Evolutionary conservation across 2,113 vertebrate genomes (phyloP).

Genomic region (Trinectes maculatus): DNA sequence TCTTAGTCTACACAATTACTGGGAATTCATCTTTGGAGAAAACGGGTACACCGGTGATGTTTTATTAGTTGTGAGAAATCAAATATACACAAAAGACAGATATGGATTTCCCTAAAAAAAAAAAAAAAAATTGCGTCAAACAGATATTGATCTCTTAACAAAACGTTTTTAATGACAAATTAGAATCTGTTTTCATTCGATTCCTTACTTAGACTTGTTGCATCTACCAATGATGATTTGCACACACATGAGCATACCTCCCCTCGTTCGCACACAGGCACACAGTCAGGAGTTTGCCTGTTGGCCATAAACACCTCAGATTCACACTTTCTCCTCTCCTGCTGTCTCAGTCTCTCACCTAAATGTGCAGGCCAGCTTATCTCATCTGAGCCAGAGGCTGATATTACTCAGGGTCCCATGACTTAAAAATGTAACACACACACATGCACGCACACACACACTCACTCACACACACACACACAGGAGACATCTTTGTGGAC

Average conservation of each 20-base stretch:
- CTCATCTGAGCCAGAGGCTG: slow-evolving; percentile 55
- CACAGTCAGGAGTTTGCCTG: not conserved
- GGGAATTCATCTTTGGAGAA: not conserved
- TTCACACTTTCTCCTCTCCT: slow-evolving; percentile 59
- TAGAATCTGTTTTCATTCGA: not conserved
- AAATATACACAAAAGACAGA: no score
- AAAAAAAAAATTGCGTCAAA: not conserved
- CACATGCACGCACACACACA: slow-evolving; percentile 5
- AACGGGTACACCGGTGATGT: no score
- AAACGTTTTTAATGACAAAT: no score
- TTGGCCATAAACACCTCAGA: slow-evolving; percentile 52
- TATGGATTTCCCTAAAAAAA: no score
- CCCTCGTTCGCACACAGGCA: not conserved
- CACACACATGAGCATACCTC: no score
- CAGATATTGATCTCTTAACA: not conserved
- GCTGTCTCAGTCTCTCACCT: slow-evolving; percentile 60
- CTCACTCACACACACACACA: slow-evolving; percentile 7
- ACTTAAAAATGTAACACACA: slow-evolving; percentile 40
- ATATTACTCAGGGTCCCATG: slow-evolving; percentile 53
- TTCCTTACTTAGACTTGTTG: not conserved
- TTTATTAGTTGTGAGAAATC: not conserved
- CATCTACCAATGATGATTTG: not conserved
- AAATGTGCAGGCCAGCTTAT: slow-evolving; percentile 56
- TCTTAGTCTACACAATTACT: not conserved
- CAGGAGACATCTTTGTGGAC: slow-evolving; percentile 27